Base-by-base conservation (phyloP, 2,113 vertebrate genomes). In the Dissostichus mawsoni region DNA sequence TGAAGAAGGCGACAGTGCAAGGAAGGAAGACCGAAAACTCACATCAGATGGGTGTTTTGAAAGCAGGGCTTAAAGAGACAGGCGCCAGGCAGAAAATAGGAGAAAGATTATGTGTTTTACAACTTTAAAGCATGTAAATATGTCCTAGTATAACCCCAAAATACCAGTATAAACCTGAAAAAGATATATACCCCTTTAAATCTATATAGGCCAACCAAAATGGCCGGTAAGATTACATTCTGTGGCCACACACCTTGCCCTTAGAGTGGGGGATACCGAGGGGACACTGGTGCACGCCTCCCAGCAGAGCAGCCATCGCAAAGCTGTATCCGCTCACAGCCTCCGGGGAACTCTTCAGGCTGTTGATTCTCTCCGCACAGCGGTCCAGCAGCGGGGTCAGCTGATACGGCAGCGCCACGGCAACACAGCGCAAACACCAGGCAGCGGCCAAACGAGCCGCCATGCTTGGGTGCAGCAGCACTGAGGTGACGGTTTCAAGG, bases 241-340 rank as follows among this genome's bases (percentile, higher is more conserved):
- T 53, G 13, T 23, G 11, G 18, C 12, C 45, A 79, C 94, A 81
- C 90, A 99, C 98, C 97, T 99, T 99, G 84, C 98, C 98, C 95
- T 99, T 99, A 80, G 97, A 95, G 1, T 99, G 98, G 65, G 98
- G 98, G 91, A 99, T 97, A 41, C 98, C 98, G 82, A 99, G 91
- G 0, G 98, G 97, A 91, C 97, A 99, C 91, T 99, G 98, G 93
- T 99, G 96, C 16, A 99, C 97, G 0, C 98, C 97, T 61, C 98
- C 98, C 75, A 99, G 94, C 77, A 99, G 90, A 77, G 98, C 98
- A 18, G 98, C 98, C 97, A 99, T 98, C 5, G 98, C 98, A 89
- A 99, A 99, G 94, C 98, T 99, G 92, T 99, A 99, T 1, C 98
- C 98, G 59, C 98, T 99, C 81, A 99, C 98, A 48, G 98, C 98